Evolutionary conservation across 2,888 invertebrate genomes (phyloP), one percentile per base, ranked within the genome.

Genomic region (Tineola bisselliella): DNA sequence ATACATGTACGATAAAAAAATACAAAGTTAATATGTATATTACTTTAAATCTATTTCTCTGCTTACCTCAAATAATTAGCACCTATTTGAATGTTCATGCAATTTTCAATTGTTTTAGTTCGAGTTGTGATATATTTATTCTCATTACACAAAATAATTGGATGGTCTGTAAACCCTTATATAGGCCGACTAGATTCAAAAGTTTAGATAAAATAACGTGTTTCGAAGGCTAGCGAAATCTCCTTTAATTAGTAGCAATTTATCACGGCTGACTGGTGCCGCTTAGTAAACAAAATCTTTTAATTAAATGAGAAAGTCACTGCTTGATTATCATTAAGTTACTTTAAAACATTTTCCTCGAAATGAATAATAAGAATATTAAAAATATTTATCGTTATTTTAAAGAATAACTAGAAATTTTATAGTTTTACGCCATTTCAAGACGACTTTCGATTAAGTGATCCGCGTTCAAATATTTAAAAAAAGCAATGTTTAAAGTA

Each of bases 231-330:
- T 48, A 48, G 15, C 62, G 61, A 66, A 68, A 68, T 69, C 68
- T 70, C 67, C 69, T 69, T 69, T 70, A 68, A 71, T 73, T 70
- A 69, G 64, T 62, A 62, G 66, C 65, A 68, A 76, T 77, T 75
- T 70, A 74, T 76, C 76, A 76, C 61, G 65, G 64, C 48, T 17
- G 15, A 48, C 48, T 17, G n/a, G 64, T 66, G 66, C 66, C 63
- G 65, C 67, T 64, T 67, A 67, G 71, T 71, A 74, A 76, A 74
- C 73, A 75, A 75, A 76, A 72, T 72, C 70, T 68, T 74, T 71
- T 75, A 76, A 76, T 77, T 75, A 74, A 74, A 76, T 69, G 69
- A 71, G 68, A 66, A 71, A 74, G 74, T 70, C 70, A 74, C 74
- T 73, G 69, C 72, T 72, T 74, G 71, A 73, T 73, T 71, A 69